Evolutionary conservation across 2,113 vertebrate genomes (phyloP).

Genomic region (Labeo rohita): DNA sequence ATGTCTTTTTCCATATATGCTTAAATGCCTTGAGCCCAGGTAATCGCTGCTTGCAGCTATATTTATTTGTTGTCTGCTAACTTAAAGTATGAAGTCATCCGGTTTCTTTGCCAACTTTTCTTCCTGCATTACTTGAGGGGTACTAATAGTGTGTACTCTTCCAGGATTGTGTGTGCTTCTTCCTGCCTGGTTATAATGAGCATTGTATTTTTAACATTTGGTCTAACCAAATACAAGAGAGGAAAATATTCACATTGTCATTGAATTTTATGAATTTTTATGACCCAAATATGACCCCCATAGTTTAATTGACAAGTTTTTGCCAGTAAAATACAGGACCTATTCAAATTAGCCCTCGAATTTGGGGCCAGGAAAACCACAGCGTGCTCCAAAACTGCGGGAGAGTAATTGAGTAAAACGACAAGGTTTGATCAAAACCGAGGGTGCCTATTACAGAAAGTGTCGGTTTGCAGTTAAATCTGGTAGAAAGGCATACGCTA

Average conservation of each 20-base stretch:
- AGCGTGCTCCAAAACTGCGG: not conserved
- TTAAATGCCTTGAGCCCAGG: no score
- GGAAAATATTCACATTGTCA: slow-evolving; percentile 1
- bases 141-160: not conserved
- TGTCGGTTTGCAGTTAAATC: slow-evolving; percentile 29
- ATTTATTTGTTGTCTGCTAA: not conserved
- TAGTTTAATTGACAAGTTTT: slow-evolving; percentile 48
- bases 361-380: not conserved
- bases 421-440: not conserved
- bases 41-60: no score
- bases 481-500: not conserved
- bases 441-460: not conserved
- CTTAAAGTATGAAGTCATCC: not conserved
- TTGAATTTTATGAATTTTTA: slow-evolving; percentile 1
- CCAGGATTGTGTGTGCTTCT: not conserved
- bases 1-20: no score
- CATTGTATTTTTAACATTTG: slow-evolving; percentile 41
- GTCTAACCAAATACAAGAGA: not conserved
- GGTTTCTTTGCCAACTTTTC: slow-evolving; percentile 3
- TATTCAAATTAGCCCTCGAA: slow-evolving; percentile 35
- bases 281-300: slow-evolving; percentile 45
- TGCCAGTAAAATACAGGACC: slow-evolving; percentile 31
- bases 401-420: slow-evolving; percentile 20
- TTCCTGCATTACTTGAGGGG: not conserved
- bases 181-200: slow-evolving; percentile 44